Evolutionary conservation across 1,140 invertebrate species (phyloP).

Genomic region (Euwallacea fornicatus): DNA sequence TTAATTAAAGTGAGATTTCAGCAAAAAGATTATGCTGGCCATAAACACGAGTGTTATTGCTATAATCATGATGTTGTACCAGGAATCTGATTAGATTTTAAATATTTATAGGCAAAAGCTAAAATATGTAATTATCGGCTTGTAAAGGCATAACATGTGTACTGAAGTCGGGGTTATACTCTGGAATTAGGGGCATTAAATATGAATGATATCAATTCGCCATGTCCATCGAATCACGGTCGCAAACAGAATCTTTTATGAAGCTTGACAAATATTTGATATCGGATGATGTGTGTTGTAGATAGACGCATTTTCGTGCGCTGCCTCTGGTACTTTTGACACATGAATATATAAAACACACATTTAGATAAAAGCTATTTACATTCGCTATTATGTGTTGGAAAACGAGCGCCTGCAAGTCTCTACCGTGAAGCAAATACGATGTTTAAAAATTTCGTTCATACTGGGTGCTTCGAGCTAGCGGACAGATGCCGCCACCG

Average conservation of each 20-base stretch:
- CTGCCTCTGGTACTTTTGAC: too few species aligned
- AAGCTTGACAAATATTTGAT: conserved; percentile 38
- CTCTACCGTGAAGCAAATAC: too few species aligned
- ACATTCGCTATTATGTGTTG: too few species aligned
- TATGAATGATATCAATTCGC: conserved; percentile 31
- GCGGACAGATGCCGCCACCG: too few species aligned
- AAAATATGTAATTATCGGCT: conserved; percentile 33
- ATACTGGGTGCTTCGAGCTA: too few species aligned
- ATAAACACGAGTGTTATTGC: not conserved
- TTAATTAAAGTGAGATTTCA: too few species aligned
- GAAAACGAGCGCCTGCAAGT: too few species aligned
- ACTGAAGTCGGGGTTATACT: conserved; percentile 23
- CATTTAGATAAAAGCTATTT: too few species aligned
- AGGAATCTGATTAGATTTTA: conserved; percentile 18
- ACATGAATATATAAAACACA: too few species aligned
- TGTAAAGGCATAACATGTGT: conserved; percentile 20
- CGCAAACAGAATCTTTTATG: conserved; percentile 37
- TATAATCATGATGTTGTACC: not conserved
- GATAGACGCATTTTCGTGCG: too few species aligned
- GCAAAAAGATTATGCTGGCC: too few species aligned
- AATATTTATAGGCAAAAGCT: conserved; percentile 19
- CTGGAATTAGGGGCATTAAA: conserved; percentile 37
- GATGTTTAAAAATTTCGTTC: too few species aligned
- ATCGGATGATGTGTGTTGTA: not conserved
- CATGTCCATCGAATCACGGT: conserved; percentile 36